Evolutionary conservation across 2,888 invertebrate species (phyloP).

Genomic region (Lasioglossum villosulum): DNA sequence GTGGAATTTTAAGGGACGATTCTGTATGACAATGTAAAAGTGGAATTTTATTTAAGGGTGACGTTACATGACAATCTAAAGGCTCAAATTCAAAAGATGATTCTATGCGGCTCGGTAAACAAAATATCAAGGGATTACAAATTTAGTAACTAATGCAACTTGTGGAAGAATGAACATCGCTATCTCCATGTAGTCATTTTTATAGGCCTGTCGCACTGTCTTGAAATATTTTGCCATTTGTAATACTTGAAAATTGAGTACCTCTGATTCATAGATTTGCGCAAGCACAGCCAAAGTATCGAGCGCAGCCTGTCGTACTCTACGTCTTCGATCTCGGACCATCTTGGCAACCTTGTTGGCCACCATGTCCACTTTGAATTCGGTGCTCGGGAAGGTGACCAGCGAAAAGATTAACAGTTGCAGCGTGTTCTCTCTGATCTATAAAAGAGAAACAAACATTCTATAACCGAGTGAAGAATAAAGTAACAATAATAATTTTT

Average conservation of each 20-base stretch:
- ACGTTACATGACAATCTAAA: not conserved
- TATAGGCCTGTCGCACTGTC: not conserved
- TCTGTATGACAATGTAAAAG: no score
- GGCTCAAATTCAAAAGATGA: no score
- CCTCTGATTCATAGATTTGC: conserved; percentile 86
- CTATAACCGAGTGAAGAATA: not conserved
- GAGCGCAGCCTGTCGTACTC: conserved; percentile 91
- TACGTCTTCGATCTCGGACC: conserved; percentile 88
- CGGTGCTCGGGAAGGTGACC: conserved; percentile 92
- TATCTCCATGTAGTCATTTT: not conserved
- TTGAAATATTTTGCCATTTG: not conserved
- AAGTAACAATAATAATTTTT: no score
- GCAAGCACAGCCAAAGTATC: conserved; percentile 92
- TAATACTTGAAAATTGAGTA: conserved; percentile 41
- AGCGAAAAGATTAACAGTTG: conserved; percentile 91
- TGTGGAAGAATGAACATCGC: not conserved
- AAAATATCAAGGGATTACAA: not conserved
- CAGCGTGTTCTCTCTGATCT: conserved; percentile 90
- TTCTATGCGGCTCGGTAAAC: not conserved
- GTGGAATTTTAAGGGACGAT: no score
- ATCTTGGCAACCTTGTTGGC: conserved; percentile 78
- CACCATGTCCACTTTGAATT: conserved; percentile 83
- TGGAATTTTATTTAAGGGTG: not conserved
- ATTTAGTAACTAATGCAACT: not conserved
- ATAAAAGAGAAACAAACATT: conserved; percentile 34